Percentiles rank a stretch among this genome's conserved stretches.
Conservation (phyloP, 2,888 invertebrate species). For the Harpagoxenus sublaevis region DNA sequence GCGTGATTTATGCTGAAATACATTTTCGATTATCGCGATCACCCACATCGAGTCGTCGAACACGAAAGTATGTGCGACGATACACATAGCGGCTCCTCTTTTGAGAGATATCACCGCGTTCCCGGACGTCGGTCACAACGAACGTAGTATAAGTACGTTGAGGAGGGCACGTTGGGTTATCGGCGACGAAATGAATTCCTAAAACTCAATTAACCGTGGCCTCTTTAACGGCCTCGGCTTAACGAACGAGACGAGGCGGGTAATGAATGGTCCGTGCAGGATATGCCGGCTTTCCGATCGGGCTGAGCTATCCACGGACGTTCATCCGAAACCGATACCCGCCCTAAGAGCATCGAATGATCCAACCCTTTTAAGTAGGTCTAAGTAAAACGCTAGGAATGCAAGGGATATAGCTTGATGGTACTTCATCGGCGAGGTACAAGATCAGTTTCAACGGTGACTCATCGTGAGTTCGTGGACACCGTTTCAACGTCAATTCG, state of each 20-base stretch:
- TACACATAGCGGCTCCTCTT: conserved; percentile 37
- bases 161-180: conserved; percentile 74
- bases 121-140: conserved; percentile 56
- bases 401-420: conserved; percentile 72
- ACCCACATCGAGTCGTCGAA: conserved; percentile 43
- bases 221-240: conserved; percentile 66
- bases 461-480: conserved; percentile 68
- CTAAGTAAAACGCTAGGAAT: conserved; percentile 79
- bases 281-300: conserved; percentile 56
- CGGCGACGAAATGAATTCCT: conserved; percentile 80
- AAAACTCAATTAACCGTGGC: conserved; percentile 81
- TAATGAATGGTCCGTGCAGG: conserved; percentile 75
- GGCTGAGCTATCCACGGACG: conserved; percentile 39
- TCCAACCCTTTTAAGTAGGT: conserved; percentile 79
- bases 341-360: conserved; percentile 75
- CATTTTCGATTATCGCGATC: conserved; percentile 42
- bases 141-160: conserved; percentile 19
- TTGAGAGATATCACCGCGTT: conserved; percentile 54
- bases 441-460: conserved; percentile 74
- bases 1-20: conserved; percentile 48
- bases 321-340: conserved; percentile 72
- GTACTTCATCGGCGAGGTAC: conserved; percentile 68
- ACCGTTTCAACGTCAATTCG: conserved; percentile 42
- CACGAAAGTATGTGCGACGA: conserved; percentile 56
- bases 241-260: conserved; percentile 66